Base-by-base conservation (phyloP, 2,888 invertebrate species). In the Noctua fimbriata region DNA sequence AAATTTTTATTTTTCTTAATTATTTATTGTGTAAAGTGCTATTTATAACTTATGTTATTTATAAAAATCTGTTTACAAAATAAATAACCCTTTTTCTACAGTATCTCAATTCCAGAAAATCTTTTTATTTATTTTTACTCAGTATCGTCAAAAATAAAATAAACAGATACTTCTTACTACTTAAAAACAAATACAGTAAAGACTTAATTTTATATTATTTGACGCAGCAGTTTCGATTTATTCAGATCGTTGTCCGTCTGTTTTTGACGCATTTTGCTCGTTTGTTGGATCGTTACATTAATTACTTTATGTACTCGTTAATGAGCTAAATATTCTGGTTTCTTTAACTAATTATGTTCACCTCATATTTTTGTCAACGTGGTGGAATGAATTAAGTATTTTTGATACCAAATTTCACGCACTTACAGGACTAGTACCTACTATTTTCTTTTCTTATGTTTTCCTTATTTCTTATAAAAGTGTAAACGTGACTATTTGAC, bases 271-370 rank as follows among this genome's bases (percentile, higher is more conserved):
- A 84, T 80, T 65, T 36, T 41, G 36, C 32, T 71, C 52, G 74
- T 85, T 85, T 67, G 74, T 67, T 74, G 12, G n/a, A 71, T 84
- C 73, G 67, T 82, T 78, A 78, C 36, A 79, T 69, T 79, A 84
- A 79, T 84, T 84, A 79, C n/a, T 32, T 55, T 49, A 36, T 7
- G 28, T 67, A 67, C 36, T 72, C 2, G 4, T 21, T 85, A 74
- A 85, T 84, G 21, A 70, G n/a, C 28, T 70, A 67, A 47, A 36
- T 60, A 63, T 73, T 52, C 65, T 80, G 12, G 44, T 70, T 73
- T 84, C 36, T 18, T 76, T 36, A 58, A 49, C 14, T 10, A 70
- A 63, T 36, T 1, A 44, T 79, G 52, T 63, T 70, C 60, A 67
- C 32, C 7, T 41, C 9, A 52, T 49, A 67, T 52, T 52, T 28